Conservation (phyloP, 1,140 invertebrate species). For the Spodoptera frugiperda region DNA sequence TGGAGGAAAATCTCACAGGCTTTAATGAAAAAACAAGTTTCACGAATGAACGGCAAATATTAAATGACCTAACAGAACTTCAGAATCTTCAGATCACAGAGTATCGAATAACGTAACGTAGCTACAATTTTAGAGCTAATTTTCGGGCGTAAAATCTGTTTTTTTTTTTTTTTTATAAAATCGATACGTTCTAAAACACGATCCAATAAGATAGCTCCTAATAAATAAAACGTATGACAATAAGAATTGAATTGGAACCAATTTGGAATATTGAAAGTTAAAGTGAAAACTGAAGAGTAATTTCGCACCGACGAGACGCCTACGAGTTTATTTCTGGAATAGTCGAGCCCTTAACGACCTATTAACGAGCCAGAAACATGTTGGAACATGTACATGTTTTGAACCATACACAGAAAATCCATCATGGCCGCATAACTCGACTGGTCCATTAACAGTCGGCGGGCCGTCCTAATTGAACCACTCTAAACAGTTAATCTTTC, state of each 20-base stretch:
- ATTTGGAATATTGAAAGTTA: constrained; percentile 1
- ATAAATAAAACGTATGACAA: constrained; percentile 1
- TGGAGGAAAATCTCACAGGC: no score
- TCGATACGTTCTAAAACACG: background rate
- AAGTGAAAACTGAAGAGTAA: background rate
- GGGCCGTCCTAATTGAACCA: constrained; percentile 24
- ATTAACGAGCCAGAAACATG: constrained; percentile 8
- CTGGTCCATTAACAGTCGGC: constrained; percentile 11
- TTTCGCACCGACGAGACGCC: background rate
- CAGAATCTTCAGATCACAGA: no score
- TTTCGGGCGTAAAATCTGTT: background rate
- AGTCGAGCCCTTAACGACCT: background rate
- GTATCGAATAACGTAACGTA: no score
- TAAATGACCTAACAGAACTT: no score
- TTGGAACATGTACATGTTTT: constrained; percentile 9
- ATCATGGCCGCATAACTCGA: background rate
- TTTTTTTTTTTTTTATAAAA: constrained; percentile 7
- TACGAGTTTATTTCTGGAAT: background rate
- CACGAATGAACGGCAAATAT: no score
- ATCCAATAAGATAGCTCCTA: constrained; percentile 13
- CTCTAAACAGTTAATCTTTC: constrained; percentile 41
- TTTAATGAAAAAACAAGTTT: no score
- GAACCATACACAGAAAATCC: constrained; percentile 17
- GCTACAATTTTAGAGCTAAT: no score
- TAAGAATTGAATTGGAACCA: constrained; percentile 6